Conservation (phyloP, 1,140 invertebrate species). For the Cydia fagiglandana region DNA sequence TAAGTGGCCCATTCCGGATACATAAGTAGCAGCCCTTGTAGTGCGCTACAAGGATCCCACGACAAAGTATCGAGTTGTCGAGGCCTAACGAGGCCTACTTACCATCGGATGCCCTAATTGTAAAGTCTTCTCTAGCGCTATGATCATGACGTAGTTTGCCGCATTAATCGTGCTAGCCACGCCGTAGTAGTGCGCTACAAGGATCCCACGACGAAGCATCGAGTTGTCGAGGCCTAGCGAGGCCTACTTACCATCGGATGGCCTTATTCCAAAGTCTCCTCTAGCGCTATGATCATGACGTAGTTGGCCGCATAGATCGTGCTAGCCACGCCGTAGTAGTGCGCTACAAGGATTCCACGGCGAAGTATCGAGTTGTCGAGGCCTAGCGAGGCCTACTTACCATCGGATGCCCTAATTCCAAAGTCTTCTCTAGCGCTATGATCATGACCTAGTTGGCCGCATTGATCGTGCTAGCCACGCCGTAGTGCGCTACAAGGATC, state of each 20-base stretch:
- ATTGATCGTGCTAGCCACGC: constrained; percentile 96
- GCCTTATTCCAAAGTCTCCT: constrained; percentile 89
- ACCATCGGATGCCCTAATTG: constrained; percentile 91
- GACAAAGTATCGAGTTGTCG: no score
- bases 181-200: no score
- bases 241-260: constrained; percentile 86
- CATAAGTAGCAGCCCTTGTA: no score
- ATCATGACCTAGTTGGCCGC: constrained; percentile 97
- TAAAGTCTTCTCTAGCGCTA: constrained; percentile 92
- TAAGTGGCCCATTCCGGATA: no score
- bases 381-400: constrained; percentile 77
- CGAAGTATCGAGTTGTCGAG: no score
- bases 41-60: no score
- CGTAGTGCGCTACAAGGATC: constrained; percentile 95
- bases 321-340: constrained; percentile 93
- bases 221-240: no score
- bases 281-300: constrained; percentile 93
- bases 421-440: constrained; percentile 91
- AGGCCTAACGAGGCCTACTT: constrained; percentile 36
- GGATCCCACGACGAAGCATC: no score
- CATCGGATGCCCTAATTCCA: constrained; percentile 90
- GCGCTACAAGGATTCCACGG: no score
- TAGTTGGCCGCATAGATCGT: constrained; percentile 99
- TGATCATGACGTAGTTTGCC: constrained; percentile 97
- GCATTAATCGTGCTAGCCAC: constrained; percentile 96